Percentiles rank a stretch among this genome's conserved stretches.
These are phyloP conservation scores for Drosophila atripex DNA, from an alignment of 2,888 invertebrate species.

Conservation along the genomic window DNA sequence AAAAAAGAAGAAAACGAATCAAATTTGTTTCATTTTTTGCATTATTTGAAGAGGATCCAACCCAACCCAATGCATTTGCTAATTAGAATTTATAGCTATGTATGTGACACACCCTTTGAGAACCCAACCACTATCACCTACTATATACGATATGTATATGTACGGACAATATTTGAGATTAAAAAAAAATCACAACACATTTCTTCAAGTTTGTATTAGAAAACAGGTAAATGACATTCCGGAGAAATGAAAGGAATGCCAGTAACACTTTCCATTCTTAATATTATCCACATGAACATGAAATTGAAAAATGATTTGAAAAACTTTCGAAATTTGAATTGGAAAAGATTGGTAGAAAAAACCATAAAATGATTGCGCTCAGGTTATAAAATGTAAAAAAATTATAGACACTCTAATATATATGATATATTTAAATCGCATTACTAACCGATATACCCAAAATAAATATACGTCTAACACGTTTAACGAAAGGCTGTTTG, in stretches of 20 bases:
- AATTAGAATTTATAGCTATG: constrained; percentile 76
- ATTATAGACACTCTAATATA: constrained; percentile 35
- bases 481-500: constrained; percentile 83
- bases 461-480: constrained; percentile 69
- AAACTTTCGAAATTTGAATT: constrained; percentile 16
- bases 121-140: constrained; percentile 36
- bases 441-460: constrained; percentile 15
- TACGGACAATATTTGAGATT: constrained; percentile 66
- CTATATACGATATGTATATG: constrained; percentile 50
- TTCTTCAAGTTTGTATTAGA: constrained; percentile 32
- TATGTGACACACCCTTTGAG: constrained; percentile 42
- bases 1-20: constrained; percentile 44
- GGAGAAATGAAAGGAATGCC: background rate
- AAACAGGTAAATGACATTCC: constrained; percentile 34
- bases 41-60: constrained; percentile 39
- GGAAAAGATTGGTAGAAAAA: constrained; percentile 42
- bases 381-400: constrained; percentile 70
- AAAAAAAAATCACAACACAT: constrained; percentile 23
- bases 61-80: constrained; percentile 75
- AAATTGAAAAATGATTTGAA: constrained; percentile 15
- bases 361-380: constrained; percentile 74
- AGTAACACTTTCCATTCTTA: constrained; percentile 4
- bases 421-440: constrained; percentile 36
- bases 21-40: constrained; percentile 46
- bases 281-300: constrained; percentile 21